These are phyloP conservation scores for Pilophorus perplexus DNA, from an alignment of 2,888 invertebrate genomes.

Conservation along the genomic window DNA sequence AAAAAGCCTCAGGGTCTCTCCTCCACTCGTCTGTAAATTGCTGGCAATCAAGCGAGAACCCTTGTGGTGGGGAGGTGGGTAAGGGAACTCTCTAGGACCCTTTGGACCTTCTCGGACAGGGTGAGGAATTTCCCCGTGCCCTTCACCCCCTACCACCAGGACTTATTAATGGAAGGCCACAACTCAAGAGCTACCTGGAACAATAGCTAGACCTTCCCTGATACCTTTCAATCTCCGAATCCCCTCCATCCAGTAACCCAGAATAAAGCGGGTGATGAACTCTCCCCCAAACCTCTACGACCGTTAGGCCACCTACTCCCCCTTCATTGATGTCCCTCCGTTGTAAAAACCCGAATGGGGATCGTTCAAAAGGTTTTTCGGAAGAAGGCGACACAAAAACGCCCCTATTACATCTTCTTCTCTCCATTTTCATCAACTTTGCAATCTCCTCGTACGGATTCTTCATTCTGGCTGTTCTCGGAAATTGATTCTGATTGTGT, in stretches of 20 bases:
- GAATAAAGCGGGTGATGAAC: constrained; percentile 15
- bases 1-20: constrained; percentile 10
- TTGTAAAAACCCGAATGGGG: too few relatives aligned
- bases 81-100: constrained; percentile 1
- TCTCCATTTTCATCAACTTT: neutral
- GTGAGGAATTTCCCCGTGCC: constrained; percentile 21
- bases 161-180: constrained; percentile 20
- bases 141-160: too few relatives aligned
- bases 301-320: too few relatives aligned
- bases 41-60: constrained; percentile 13
- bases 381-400: neutral
- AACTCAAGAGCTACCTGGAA: constrained; percentile 21
- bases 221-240: constrained; percentile 18
- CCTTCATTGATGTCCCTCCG: too few relatives aligned
- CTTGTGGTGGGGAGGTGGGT: too few relatives aligned
- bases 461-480: neutral
- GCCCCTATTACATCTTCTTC: constrained; percentile 3
- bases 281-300: neutral
- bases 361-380: too few relatives aligned
- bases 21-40: constrained; percentile 9
- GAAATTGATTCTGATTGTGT: constrained; percentile 14
- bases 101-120: neutral
- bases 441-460: neutral
- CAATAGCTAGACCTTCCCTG: constrained; percentile 6
- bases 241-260: neutral